Evolutionary conservation across 2,113 vertebrate species (phyloP).

Genomic region (Serilophus lunatus): DNA sequence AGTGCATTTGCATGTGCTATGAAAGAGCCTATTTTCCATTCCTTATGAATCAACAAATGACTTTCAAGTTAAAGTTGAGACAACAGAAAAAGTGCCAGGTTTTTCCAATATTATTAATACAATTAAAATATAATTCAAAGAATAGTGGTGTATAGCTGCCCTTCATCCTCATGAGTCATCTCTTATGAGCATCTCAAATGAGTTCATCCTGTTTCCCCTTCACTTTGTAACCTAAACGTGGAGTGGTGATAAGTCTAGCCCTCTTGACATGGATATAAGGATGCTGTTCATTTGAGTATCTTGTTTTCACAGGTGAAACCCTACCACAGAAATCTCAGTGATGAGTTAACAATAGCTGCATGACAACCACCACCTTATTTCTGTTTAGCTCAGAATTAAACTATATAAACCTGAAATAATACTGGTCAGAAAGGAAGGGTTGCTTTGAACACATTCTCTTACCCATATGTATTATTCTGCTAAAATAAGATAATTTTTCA

Average conservation of each 20-base stretch:
- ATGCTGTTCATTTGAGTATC: neutral
- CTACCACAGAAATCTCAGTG: neutral
- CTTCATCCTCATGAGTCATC: neutral
- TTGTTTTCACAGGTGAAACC: neutral
- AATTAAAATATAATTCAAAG: neutral
- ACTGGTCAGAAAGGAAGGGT: neutral
- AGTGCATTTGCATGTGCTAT: neutral
- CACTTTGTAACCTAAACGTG: neutral
- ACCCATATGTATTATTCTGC: fast-evolving
- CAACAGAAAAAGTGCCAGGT: neutral
- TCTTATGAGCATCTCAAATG: neutral
- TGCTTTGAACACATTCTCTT: neutral
- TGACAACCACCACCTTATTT: neutral
- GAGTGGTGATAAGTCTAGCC: neutral
- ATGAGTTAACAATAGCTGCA: neutral
- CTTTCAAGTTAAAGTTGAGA: neutral
- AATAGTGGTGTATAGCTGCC: neutral
- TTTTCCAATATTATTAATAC: neutral
- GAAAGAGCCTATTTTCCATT: neutral
- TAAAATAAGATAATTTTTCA: neutral
- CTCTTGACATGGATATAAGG: neutral
- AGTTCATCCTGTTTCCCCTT: neutral
- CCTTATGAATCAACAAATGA: neutral
- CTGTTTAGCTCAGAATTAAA: neutral
- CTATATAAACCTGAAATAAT: neutral